Percentiles rank a stretch among this genome's conserved stretches.
These are phyloP conservation scores for Fulica atra DNA, from an alignment of 2,113 vertebrate species.

Conservation along the genomic window DNA sequence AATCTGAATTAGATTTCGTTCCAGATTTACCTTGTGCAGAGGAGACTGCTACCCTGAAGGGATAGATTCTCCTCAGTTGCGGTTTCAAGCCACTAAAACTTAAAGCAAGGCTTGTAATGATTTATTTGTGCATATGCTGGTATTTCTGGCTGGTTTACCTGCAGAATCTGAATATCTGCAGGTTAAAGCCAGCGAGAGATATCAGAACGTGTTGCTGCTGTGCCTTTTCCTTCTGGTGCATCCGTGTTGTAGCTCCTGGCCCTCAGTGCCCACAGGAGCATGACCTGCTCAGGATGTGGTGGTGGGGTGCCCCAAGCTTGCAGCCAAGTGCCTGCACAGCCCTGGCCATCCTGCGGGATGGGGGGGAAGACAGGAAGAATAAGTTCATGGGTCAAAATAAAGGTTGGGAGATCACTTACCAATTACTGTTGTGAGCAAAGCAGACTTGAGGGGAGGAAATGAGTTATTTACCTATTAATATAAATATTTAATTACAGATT, in stretches of 20 bases:
- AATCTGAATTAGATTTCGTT: background rate
- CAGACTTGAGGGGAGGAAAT: background rate
- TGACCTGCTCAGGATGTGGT: rapidly evolving
- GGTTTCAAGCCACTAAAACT: background rate
- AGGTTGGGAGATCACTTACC: background rate
- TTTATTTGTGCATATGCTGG: background rate
- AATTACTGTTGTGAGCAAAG: background rate
- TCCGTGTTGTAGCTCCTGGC: background rate
- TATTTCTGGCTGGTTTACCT: background rate
- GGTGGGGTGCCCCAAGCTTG: rapidly evolving
- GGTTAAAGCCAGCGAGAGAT: background rate
- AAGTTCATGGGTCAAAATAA: background rate
- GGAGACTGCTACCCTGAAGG: background rate
- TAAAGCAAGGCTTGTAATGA: background rate
- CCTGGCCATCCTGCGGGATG: rapidly evolving
- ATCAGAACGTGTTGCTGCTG: background rate
- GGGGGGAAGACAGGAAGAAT: background rate
- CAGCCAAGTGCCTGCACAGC: background rate
- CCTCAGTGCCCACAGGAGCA: rapidly evolving
- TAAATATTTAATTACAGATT: background rate
- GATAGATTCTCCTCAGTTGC: background rate
- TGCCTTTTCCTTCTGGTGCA: background rate
- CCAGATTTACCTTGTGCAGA: background rate
- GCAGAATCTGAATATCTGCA: background rate
- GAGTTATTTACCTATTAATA: background rate